Conservation (phyloP, 2,888 invertebrate species). For the Dryobotodes eremita region DNA sequence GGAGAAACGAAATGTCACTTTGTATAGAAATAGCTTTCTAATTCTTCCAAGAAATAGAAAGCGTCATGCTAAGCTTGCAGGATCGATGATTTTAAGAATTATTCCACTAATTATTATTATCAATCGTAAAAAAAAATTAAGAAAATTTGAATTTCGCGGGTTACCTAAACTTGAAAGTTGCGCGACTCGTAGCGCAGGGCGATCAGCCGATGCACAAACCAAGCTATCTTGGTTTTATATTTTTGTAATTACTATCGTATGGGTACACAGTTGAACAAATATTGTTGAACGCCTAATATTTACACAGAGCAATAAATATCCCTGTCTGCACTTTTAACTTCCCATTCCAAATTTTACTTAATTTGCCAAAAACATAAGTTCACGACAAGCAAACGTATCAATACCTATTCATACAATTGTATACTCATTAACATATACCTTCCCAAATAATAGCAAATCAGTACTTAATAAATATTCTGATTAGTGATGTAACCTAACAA, state of each 20-base stretch:
- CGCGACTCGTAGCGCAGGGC: not conserved
- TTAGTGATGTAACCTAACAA: not conserved
- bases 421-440: not conserved
- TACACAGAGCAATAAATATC: not conserved
- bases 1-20: no score
- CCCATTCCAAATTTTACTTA: not conserved
- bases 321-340: not conserved
- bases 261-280: not conserved
- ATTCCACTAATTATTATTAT: no score
- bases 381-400: not conserved
- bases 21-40: no score
- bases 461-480: not conserved
- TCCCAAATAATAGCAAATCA: not conserved
- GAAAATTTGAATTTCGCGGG: no score
- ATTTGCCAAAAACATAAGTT: not conserved
- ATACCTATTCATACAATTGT: not conserved
- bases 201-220: not conserved
- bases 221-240: not conserved
- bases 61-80: no score
- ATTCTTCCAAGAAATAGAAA: no score
- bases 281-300: not conserved
- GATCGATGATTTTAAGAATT: no score
- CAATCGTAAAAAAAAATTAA: no score
- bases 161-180: not conserved
- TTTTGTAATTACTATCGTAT: not conserved